Evolutionary conservation across 2,113 vertebrate genomes (phyloP), one percentile per base, ranked within the genome.

Genomic region (Gobiocypris rarus): DNA sequence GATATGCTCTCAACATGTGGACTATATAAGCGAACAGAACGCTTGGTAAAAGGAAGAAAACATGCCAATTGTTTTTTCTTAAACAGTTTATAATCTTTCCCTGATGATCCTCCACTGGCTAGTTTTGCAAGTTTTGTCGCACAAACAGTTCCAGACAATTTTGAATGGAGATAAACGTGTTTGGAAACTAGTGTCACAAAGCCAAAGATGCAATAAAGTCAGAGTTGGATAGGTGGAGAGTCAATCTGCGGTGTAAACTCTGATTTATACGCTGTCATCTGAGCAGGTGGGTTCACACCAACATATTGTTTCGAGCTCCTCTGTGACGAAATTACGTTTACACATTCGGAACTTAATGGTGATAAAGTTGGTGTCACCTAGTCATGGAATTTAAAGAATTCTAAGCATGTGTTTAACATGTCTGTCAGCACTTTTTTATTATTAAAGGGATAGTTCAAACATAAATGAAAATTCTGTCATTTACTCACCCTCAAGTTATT

Each of bases 231-330:
- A 38, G 26, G 4, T 71, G 48, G 48, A 70, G 48, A 70, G 80
- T 71, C 50, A 56, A 56, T 82, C 80, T 69, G 80, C 7, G 11
- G 28, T 3, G 43, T 70, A 71, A 82, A 82, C 63, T 70, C 80
- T 54, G 80, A 82, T 82, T 70, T 82, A 82, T 70, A 52, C 13
- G 65, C 65, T 82, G 80, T 82, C 80, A 70, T 71, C 14, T 54
- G 19, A 81, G 63, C 79, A 82, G 80, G 65, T 82, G 80, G 48
- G 28, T 31, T 38, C 65, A 71, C n/a, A 52, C 15, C 79, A 67
- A 31, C 77, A 80, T 22, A n/a, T 67, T 65, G 61, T 38, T n/a
- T 58, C 6, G 17, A n/a, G 15, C 8, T 34, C 26, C n/a, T 10
- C 79, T 10, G 24, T 31, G 41, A 19, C 38, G 13, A 67, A 69